These are phyloP conservation scores for Daphoenositta chrysoptera DNA, from an alignment of 2,113 vertebrate species.

Conservation along the genomic window DNA sequence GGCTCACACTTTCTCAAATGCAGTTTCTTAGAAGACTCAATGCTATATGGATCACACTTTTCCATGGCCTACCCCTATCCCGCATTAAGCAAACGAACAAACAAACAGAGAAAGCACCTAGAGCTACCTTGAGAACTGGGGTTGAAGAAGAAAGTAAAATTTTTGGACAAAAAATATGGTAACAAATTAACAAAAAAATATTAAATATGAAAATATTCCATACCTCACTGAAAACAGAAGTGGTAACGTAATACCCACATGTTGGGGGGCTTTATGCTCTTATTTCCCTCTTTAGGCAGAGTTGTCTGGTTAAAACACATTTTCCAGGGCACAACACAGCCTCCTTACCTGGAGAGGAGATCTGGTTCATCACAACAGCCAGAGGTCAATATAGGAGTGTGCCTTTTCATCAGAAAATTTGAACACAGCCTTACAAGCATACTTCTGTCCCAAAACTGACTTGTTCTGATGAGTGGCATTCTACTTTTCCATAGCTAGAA, in stretches of 20 bases:
- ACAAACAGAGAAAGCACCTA: neutral
- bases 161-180: neutral
- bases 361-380: neutral
- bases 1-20: neutral
- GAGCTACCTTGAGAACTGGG: neutral
- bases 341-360: neutral
- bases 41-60: neutral
- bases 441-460: neutral
- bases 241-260: neutral
- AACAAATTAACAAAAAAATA: neutral
- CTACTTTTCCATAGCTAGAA: neutral
- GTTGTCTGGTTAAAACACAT: neutral
- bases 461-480: neutral
- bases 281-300: neutral
- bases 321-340: neutral
- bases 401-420: neutral
- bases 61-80: neutral
- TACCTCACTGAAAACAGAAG: neutral
- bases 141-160: neutral
- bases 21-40: neutral
- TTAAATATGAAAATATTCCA: neutral
- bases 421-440: neutral
- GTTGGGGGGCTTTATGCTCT: neutral
- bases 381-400: neutral
- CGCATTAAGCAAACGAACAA: neutral